These are phyloP conservation scores for Hemiprocne comata DNA, from an alignment of 2,113 vertebrate species.

Conservation along the genomic window DNA sequence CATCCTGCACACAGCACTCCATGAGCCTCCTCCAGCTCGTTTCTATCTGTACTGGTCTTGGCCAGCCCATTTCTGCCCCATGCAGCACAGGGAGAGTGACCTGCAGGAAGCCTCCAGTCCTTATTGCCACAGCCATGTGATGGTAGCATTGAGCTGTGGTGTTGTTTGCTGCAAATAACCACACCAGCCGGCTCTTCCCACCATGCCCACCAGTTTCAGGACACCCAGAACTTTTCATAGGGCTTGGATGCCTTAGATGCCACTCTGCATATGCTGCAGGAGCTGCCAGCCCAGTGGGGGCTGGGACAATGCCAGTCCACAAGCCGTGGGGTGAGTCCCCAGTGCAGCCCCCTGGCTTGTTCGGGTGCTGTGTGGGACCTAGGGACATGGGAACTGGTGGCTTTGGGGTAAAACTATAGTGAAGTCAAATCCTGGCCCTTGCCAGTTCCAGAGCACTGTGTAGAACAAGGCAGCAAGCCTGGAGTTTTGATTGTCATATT, in stretches of 20 bases:
- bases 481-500: neutral
- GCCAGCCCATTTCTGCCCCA: neutral
- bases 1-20: neutral
- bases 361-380: rapidly evolving
- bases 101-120: neutral
- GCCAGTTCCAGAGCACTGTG: rapidly evolving
- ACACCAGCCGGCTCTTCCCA: neutral
- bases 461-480: neutral
- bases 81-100: neutral
- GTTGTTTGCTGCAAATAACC: neutral
- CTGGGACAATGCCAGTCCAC: neutral
- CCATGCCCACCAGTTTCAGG: rapidly evolving
- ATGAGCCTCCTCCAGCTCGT: neutral
- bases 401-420: neutral
- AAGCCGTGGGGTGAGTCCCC: neutral
- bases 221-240: neutral
- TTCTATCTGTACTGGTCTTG: neutral
- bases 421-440: neutral
- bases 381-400: neutral
- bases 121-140: rapidly evolving
- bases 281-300: rapidly evolving
- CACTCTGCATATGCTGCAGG: neutral
- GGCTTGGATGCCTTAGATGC: neutral
- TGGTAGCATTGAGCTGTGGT: rapidly evolving
- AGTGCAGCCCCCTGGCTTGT: neutral